Percentiles rank a stretch among this genome's conserved stretches.
Conservation (phyloP, 1,140 invertebrate genomes). For the Chelonus insularis region DNA sequence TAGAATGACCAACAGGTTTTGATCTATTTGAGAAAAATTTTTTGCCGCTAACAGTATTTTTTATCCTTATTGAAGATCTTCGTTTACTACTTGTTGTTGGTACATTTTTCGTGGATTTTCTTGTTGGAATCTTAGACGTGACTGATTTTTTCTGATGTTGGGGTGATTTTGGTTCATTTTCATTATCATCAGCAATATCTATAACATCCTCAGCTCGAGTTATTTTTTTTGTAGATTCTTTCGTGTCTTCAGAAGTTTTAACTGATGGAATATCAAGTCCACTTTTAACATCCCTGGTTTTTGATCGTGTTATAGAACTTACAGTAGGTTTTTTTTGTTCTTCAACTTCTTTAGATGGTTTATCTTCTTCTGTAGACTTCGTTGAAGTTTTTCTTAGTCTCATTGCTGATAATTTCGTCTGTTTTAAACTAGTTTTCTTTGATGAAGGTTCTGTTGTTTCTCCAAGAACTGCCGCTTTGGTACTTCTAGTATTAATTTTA, state of each 20-base stretch:
- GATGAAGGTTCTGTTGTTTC: not conserved
- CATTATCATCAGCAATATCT: not conserved
- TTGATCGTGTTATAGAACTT: no score
- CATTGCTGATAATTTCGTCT: no score
- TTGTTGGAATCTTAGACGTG: no score
- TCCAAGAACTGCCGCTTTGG: not conserved
- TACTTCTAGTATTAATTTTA: not conserved
- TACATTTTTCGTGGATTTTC: no score
- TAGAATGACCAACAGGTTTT: slow-evolving; percentile 4
- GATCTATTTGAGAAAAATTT: slow-evolving; percentile 27
- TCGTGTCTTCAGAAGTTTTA: not conserved
- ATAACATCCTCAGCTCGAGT: not conserved
- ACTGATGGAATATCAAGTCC: not conserved
- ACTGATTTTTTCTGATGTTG: no score
- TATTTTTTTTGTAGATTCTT: not conserved
- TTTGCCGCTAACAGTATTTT: not conserved
- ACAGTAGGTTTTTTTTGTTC: not conserved
- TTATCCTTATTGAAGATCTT: no score
- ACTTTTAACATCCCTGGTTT: no score
- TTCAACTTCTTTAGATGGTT: not conserved
- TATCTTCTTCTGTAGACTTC: no score
- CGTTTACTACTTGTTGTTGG: no score
- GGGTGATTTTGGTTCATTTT: no score
- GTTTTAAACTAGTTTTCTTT: not conserved
- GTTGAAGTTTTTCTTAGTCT: no score